These are phyloP conservation scores for Nannospalax galili DNA, from an alignment of 2,113 vertebrate species.

Conservation along the genomic window DNA sequence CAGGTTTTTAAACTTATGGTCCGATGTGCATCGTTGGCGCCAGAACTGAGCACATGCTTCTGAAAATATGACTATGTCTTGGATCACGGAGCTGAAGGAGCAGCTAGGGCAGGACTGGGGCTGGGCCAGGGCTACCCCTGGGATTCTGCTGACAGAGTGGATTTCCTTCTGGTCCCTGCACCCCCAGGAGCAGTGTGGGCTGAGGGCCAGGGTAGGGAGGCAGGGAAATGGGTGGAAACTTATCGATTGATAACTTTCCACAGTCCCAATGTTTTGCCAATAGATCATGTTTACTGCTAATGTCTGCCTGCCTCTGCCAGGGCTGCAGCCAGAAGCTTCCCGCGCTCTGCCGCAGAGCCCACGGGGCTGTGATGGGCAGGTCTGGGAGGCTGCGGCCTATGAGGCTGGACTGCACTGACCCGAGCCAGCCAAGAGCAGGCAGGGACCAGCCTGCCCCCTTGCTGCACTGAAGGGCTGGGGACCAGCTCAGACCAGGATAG, in stretches of 20 bases:
- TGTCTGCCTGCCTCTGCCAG: neutral
- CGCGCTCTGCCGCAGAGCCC: neutral
- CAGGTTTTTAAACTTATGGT: slow-evolving; percentile 83
- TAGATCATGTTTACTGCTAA: slow-evolving; percentile 66
- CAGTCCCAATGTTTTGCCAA: slow-evolving; percentile 53
- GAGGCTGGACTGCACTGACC: fast-evolving
- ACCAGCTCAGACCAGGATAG: fast-evolving
- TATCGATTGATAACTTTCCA: slow-evolving; percentile 76
- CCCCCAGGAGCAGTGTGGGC: slow-evolving; percentile 45
- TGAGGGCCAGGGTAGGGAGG: slow-evolving; percentile 58
- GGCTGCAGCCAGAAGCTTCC: neutral
- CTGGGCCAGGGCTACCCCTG: slow-evolving; percentile 1
- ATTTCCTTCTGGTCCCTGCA: neutral
- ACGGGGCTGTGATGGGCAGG: fast-evolving
- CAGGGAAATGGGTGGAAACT: slow-evolving; percentile 76
- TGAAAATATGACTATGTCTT: slow-evolving; percentile 73
- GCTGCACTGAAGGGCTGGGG: neutral
- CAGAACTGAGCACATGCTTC: slow-evolving; percentile 77
- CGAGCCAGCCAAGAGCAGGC: fast-evolving
- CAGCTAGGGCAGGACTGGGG: slow-evolving; percentile 38
- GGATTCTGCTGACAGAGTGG: slow-evolving; percentile 68
- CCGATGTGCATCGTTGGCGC: slow-evolving; percentile 78
- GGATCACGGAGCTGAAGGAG: slow-evolving; percentile 57
- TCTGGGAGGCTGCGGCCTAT: fast-evolving
- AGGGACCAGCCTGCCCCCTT: fast-evolving